Evolutionary conservation across 2,113 vertebrate species (phyloP).

Genomic region (Varanus komodoensis): DNA sequence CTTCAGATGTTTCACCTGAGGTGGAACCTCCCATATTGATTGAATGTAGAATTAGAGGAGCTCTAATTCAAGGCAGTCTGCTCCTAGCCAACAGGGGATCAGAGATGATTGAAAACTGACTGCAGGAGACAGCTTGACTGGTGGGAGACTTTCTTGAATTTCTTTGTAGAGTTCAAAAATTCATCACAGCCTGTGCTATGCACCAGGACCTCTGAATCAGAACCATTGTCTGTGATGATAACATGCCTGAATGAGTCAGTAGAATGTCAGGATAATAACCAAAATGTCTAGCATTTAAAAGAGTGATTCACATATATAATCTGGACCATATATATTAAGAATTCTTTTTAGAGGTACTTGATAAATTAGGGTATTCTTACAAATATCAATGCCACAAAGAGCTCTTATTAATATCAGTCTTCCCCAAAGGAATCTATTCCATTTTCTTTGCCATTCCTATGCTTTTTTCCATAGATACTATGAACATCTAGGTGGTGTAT

Average conservation of each 20-base stretch:
- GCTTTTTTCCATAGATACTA: background rate
- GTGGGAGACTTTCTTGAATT: background rate
- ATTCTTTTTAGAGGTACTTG: background rate
- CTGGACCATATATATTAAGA: background rate
- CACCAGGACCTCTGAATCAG: background rate
- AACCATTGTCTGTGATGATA: background rate
- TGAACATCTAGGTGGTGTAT: background rate
- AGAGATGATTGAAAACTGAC: background rate
- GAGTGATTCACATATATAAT: conserved; percentile 22
- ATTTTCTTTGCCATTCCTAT: background rate
- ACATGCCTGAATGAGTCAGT: conserved; percentile 39
- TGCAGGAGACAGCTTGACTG: background rate
- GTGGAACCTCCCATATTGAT: background rate
- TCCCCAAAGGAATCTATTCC: conserved; percentile 6
- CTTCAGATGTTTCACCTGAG: no score
- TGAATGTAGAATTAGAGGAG: background rate
- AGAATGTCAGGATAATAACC: accelerated
- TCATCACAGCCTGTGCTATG: background rate
- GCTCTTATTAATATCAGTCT: background rate
- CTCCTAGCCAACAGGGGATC: background rate
- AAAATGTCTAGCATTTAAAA: conserved; percentile 37
- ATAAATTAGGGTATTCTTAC: background rate
- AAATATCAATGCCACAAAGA: background rate
- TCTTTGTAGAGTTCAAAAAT: background rate
- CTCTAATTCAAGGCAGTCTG: background rate